phyloP scores from a whole-genome alignment of 1,140 invertebrate genomes.

The Thereuonema tuberculata region DNA sequence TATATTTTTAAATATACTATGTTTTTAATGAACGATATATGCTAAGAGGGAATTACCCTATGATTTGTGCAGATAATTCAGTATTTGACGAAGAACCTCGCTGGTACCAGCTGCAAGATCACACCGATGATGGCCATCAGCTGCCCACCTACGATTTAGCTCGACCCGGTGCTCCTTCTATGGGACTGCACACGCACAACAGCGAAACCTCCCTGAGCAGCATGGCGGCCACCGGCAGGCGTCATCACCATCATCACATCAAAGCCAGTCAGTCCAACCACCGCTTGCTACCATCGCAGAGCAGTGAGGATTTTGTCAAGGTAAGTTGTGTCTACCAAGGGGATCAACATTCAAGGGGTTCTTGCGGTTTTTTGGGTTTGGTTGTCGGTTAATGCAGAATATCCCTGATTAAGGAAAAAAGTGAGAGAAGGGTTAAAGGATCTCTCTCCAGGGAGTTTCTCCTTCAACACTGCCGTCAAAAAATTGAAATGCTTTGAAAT shows the following conservation, averaged over 20 bases:
- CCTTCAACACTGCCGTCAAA: too few relatives aligned
- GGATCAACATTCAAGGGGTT: too few relatives aligned
- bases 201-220: conserved; percentile 5
- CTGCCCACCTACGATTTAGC: neutral
- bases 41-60: too few relatives aligned
- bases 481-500: too few relatives aligned
- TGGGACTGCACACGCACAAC: neutral
- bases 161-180: neutral
- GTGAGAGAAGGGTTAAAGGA: too few relatives aligned
- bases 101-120: conserved; percentile 36
- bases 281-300: neutral
- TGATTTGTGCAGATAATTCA: conserved; percentile 31
- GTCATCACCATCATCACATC: neutral
- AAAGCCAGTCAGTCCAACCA: conserved; percentile 4
- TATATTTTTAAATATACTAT: too few relatives aligned
- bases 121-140: conserved; percentile 20
- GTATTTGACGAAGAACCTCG: conserved; percentile 40
- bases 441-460: too few relatives aligned
- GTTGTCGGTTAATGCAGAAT: too few relatives aligned
- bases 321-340: neutral
- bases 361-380: too few relatives aligned
- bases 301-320: neutral
- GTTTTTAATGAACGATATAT: too few relatives aligned
- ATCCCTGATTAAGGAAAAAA: too few relatives aligned
- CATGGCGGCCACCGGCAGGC: neutral